Conservation (phyloP, 2,113 vertebrate genomes). For the Varanus komodoensis region DNA sequence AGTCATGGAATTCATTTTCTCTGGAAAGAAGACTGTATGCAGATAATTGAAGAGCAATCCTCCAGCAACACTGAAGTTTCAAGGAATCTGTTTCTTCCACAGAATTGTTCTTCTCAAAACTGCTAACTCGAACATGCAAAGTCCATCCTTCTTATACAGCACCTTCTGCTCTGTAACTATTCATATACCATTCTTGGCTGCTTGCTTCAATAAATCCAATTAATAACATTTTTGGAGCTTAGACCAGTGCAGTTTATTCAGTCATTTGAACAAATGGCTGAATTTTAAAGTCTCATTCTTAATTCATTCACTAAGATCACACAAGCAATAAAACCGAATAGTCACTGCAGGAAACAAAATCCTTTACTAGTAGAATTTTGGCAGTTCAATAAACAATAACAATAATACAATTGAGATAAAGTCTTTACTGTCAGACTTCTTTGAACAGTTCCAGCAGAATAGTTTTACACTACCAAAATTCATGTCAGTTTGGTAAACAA, state of each 20-base stretch:
- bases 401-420: background rate
- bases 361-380: background rate
- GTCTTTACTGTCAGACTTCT: background rate
- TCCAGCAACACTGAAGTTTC: background rate
- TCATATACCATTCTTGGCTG: background rate
- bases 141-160: conserved; percentile 10
- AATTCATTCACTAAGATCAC: background rate
- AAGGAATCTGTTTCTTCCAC: conserved; percentile 67
- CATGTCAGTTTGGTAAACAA: background rate
- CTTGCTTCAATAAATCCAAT: conserved; percentile 17
- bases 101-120: conserved; percentile 43
- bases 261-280: background rate
- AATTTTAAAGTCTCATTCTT: background rate
- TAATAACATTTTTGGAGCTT: conserved; percentile 6
- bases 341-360: background rate
- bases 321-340: background rate
- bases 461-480: background rate
- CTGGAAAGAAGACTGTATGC: conserved; percentile 38
- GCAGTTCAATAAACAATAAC: background rate
- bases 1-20: conserved; percentile 66
- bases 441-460: accelerated
- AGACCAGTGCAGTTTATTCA: background rate
- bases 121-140: conserved; percentile 52
- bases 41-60: conserved; percentile 28
- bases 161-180: background rate